These are phyloP conservation scores for Drosophila subobscura DNA, from an alignment of 1,140 invertebrate genomes.

Conservation along the genomic window DNA sequence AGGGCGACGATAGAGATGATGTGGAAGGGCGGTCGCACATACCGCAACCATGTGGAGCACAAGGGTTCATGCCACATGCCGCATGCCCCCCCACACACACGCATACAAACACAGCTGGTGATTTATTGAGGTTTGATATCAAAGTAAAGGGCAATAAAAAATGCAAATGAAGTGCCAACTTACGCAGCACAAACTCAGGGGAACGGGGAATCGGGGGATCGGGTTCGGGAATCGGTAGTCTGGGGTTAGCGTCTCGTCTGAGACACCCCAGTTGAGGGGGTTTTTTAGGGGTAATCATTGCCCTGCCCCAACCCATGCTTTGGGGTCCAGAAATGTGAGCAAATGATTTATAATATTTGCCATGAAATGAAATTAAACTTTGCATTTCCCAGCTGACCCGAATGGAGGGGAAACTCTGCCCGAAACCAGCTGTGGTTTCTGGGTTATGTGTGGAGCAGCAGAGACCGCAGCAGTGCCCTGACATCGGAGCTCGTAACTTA, in stretches of 20 bases:
- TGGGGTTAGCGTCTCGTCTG: constrained; percentile 11
- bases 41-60: constrained; percentile 64
- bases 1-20: constrained; percentile 26
- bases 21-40: constrained; percentile 40
- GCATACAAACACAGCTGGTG: constrained; percentile 78
- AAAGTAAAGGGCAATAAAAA: constrained; percentile 82
- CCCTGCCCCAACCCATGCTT: neutral
- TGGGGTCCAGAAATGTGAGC: constrained; percentile 52
- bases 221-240: constrained; percentile 1
- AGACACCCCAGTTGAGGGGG: constrained; percentile 41
- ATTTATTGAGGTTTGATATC: constrained; percentile 82
- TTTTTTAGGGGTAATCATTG: constrained; percentile 58
- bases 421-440: constrained; percentile 33
- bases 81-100: constrained; percentile 12
- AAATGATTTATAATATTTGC: constrained; percentile 83
- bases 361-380: constrained; percentile 80
- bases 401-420: constrained; percentile 13
- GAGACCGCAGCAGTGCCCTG: constrained; percentile 8
- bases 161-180: constrained; percentile 82
- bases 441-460: constrained; percentile 4
- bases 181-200: constrained; percentile 65
- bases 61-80: constrained; percentile 45
- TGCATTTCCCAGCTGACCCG: constrained; percentile 63
- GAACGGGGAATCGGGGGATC: constrained; percentile 29
- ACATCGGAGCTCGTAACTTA: constrained; percentile 68